Evolutionary conservation across 2,797 vertebrate species (phyloP), one percentile per base, ranked within the genome.

Genomic region (Anguilla anguilla): DNA sequence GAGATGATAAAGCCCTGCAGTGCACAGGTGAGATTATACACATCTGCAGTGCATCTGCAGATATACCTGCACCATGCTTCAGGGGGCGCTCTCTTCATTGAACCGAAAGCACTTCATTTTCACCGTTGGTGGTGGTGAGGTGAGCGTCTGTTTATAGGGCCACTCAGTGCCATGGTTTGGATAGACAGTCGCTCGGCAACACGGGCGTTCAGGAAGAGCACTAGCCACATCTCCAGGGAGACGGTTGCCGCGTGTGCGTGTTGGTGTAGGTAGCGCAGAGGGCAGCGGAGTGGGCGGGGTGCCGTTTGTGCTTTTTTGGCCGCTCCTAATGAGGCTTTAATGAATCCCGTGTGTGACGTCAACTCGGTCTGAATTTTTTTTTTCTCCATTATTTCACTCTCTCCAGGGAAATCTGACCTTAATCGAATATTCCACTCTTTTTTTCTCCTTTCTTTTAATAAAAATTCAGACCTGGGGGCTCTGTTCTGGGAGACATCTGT

Each of bases 321-420:
- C 7, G 6, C 6, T 51, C n/a, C 25, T 28, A 53, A 53, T 83
- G 46, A 83, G 81, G 39, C 3, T 81, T 28, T 72, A 31, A 31
- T 28, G 2, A 39, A 53, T 72, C 0, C 86, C 2, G 22, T 13
- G 19, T 84, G 28, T 57, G 67, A 25, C 15, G 85, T 53, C 64
- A 43, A 35, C 46, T 3, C 13, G 28, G 69, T 81, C 53, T 39
- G 72, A 79, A 57, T 79, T 43, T 43, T 43, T 43, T 43, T 43
- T 43, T 4, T 43, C 43, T 72, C 55, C 43, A 81, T 86, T 88
- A 67, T 83, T 67, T 86, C 59, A 51, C 84, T 31, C 0, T 49
- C 64, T 72, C 74, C 31, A 57, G 43, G 87, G 87, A 86, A 72
- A 82, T 83, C 46, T 86, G 84, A 10, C 85, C 84, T 88, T 81